Percentiles rank a stretch among this genome's conserved stretches.
phyloP scores from a whole-genome alignment of 2,888 invertebrate genomes.

The Gastrophysa polygoni region DNA sequence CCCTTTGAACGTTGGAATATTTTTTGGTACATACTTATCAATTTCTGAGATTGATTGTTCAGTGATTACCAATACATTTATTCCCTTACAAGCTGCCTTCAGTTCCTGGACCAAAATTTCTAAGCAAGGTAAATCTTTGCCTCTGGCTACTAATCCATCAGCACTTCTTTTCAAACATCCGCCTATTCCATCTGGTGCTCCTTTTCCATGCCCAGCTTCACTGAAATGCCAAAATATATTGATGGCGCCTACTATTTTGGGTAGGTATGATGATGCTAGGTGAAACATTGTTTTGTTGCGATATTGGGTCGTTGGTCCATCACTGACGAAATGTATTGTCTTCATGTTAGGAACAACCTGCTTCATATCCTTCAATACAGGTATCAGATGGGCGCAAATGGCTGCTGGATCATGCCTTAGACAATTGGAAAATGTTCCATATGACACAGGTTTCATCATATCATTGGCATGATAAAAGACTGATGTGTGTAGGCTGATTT shows the following conservation, averaged over 20 bases:
- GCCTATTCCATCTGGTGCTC: constrained; percentile 23
- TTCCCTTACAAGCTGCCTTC: constrained; percentile 12
- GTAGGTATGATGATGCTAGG: too few species aligned
- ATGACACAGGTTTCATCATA: too few species aligned
- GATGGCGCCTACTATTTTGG: constrained; percentile 12
- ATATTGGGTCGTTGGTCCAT: constrained; percentile 26
- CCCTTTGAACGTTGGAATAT: too few species aligned
- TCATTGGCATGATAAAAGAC: too few species aligned
- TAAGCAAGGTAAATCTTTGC: too few species aligned
- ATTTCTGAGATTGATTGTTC: not conserved
- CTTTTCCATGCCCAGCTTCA: too few species aligned
- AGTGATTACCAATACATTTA: constrained; percentile 6
- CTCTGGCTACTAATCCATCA: too few species aligned
- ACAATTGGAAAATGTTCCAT: too few species aligned
- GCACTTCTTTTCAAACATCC: constrained; percentile 21
- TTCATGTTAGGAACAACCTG: constrained; percentile 10
- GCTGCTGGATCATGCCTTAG: constrained; percentile 24
- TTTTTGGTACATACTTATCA: too few species aligned
- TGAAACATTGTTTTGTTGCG: constrained; percentile 25
- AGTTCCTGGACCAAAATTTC: constrained; percentile 15
- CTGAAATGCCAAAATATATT: too few species aligned
- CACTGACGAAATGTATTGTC: constrained; percentile 22
- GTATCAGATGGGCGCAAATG: constrained; percentile 24
- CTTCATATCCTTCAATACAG: too few species aligned
- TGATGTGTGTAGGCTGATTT: too few species aligned